These are phyloP conservation scores for Silurus aristotelis DNA, from an alignment of 2,797 vertebrate species.

Conservation along the genomic window DNA sequence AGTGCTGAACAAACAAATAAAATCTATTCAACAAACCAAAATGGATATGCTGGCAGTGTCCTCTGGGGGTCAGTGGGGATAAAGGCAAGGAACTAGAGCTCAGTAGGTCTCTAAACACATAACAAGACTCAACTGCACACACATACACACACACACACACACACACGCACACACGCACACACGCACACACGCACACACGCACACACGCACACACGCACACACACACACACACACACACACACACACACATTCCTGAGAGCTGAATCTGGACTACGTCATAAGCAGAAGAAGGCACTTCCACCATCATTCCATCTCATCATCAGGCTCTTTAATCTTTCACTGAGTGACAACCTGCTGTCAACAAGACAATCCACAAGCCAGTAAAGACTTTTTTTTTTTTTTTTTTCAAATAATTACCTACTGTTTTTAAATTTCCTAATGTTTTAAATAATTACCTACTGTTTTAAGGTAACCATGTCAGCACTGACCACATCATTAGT, in stretches of 20 bases:
- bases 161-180: constrained; percentile 68
- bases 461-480: not conserved
- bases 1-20: constrained; percentile 18
- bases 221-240: constrained; percentile 63
- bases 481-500: not conserved
- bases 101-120: constrained; percentile 31
- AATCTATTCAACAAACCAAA: constrained; percentile 2
- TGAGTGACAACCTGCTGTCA: constrained; percentile 27
- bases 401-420: not conserved
- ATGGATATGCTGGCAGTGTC: constrained; percentile 41
- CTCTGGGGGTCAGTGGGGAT: constrained; percentile 45
- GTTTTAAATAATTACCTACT: not conserved
- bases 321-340: constrained; percentile 45
- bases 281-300: constrained; percentile 53
- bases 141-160: constrained; percentile 59
- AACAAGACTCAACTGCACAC: constrained; percentile 64
- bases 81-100: constrained; percentile 21
- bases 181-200: constrained; percentile 66
- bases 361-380: constrained; percentile 28
- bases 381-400: constrained; percentile 11
- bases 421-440: not conserved
- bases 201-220: too few relatives aligned
- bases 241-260: constrained; percentile 68
- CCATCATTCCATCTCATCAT: constrained; percentile 46
- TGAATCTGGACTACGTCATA: constrained; percentile 77